These are phyloP conservation scores for Acleris sparsana DNA, from an alignment of 2,888 invertebrate genomes.

Conservation along the genomic window DNA sequence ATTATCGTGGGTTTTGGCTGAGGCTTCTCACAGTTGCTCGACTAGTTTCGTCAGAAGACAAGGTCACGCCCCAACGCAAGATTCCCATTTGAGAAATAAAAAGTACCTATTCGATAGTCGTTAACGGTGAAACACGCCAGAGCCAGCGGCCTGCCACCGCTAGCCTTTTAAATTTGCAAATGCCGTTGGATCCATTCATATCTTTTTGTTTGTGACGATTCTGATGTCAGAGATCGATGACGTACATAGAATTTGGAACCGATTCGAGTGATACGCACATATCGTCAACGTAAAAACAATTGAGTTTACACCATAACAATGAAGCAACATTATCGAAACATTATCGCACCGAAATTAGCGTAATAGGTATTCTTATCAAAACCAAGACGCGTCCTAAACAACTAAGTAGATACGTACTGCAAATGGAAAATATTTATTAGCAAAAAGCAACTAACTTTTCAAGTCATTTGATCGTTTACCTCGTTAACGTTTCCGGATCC, in stretches of 20 bases:
- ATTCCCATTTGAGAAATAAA: conserved; percentile 39
- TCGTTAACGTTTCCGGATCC: conserved; percentile 16
- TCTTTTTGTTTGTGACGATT: conserved; percentile 26
- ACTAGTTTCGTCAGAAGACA: conserved; percentile 42
- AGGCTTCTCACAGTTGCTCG: conserved; percentile 35
- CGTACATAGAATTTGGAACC: conserved; percentile 19
- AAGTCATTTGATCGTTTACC: conserved; percentile 7
- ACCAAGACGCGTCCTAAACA: too few species aligned
- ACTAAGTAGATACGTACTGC: too few species aligned
- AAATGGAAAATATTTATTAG: conserved; percentile 1
- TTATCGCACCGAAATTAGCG: neutral
- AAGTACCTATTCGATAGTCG: conserved; percentile 38
- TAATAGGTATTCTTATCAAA: neutral
- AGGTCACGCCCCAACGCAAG: conserved; percentile 43
- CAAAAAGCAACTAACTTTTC: conserved; percentile 2
- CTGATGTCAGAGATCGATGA: conserved; percentile 24
- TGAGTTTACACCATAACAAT: conserved; percentile 16
- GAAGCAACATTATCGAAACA: conserved; percentile 4
- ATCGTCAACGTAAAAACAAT: conserved; percentile 17
- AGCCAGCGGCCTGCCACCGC: conserved; percentile 16
- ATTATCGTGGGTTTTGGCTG: conserved; percentile 10
- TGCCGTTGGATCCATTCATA: conserved; percentile 15
- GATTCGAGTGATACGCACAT: conserved; percentile 2
- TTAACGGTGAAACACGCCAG: conserved; percentile 43
- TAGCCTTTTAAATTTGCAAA: conserved; percentile 26